Evolutionary conservation across 1,140 invertebrate species (phyloP).

Genomic region (Saccostrea glomerata): DNA sequence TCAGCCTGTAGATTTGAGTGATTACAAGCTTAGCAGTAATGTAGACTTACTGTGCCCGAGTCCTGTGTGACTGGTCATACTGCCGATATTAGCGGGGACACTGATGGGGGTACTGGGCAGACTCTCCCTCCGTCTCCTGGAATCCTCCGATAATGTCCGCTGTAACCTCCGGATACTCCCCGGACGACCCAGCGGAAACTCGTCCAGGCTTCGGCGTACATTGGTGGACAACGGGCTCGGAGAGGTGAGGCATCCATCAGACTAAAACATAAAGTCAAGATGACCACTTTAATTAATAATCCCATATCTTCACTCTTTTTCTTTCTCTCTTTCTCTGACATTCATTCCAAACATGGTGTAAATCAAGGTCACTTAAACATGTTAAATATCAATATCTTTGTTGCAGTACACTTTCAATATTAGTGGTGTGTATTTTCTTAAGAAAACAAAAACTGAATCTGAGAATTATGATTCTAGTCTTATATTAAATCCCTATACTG

Average conservation of each 20-base stretch:
- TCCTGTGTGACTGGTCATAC: constrained; percentile 42
- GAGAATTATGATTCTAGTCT: too few species aligned
- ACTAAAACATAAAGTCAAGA: constrained; percentile 59
- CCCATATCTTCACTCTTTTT: too few species aligned
- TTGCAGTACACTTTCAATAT: too few species aligned
- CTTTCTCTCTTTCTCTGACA: too few species aligned
- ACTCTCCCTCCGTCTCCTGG: constrained; percentile 76
- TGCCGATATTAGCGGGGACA: constrained; percentile 47
- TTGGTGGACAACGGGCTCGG: constrained; percentile 70
- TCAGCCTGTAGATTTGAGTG: too few species aligned
- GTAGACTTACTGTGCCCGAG: constrained; percentile 68
- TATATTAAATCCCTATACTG: too few species aligned
- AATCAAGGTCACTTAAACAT: too few species aligned
- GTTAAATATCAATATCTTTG: too few species aligned
- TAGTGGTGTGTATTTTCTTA: too few species aligned
- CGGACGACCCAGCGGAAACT: constrained; percentile 71
- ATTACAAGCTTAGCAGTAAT: background rate
- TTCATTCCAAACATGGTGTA: too few species aligned
- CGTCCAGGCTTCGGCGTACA: constrained; percentile 69
- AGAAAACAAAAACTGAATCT: too few species aligned
- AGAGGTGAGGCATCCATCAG: constrained; percentile 70
- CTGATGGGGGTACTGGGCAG: constrained; percentile 75
- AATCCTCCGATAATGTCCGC: constrained; percentile 79
- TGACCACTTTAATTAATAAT: too few species aligned
- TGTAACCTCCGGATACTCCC: constrained; percentile 75